Conservation (phyloP, 2,797 vertebrate genomes). For the Pseudotriccus pelzelni region DNA sequence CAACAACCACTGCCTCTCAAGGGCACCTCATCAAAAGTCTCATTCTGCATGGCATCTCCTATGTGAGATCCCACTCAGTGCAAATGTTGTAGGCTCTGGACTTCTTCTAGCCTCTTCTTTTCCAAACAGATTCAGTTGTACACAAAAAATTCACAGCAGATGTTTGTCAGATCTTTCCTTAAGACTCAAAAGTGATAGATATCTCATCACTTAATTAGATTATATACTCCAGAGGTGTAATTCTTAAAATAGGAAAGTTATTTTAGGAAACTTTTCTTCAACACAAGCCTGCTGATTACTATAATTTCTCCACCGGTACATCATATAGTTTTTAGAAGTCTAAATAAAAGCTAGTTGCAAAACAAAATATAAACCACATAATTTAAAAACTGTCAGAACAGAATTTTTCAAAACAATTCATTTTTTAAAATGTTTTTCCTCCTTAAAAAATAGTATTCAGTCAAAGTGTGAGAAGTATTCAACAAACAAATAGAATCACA, state of each 20-base stretch:
- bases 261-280: not conserved
- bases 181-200: not conserved
- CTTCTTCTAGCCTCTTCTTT: not conserved
- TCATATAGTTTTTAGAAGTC: not conserved
- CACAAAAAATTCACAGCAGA: not conserved
- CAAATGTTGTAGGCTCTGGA: not conserved
- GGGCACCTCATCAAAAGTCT: not conserved
- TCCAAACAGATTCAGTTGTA: not conserved
- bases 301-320: not conserved
- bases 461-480: not conserved
- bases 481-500: not conserved
- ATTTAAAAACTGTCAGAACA: not conserved
- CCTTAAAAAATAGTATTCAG: not conserved
- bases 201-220: not conserved
- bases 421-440: not conserved
- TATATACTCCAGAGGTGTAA: not conserved
- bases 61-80: fast-evolving
- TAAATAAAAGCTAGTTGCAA: not conserved
- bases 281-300: not conserved
- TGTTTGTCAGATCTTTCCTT: not conserved
- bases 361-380: fast-evolving
- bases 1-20: not conserved
- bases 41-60: not conserved
- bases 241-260: not conserved
- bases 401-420: not conserved